Evolutionary conservation across 2,888 invertebrate genomes (phyloP).

Genomic region (Drosophila quasianomalipes): DNA sequence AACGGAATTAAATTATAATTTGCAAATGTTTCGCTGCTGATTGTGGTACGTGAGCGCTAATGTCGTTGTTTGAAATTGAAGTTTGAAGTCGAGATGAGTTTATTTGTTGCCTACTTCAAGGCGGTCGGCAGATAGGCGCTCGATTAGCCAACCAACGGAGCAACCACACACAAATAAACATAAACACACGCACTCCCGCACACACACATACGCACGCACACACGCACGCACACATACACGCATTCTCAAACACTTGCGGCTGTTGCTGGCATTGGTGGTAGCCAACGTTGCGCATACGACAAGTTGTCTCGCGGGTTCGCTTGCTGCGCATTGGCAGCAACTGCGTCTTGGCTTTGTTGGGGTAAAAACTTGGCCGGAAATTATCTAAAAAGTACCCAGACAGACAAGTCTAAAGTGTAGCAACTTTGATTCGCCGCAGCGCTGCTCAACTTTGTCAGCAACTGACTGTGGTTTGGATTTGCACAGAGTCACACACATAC

Average conservation of each 20-base stretch:
- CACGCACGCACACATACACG: constrained; percentile 19
- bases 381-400: constrained; percentile 64
- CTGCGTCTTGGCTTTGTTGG: constrained; percentile 60
- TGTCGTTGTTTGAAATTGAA: constrained; percentile 42
- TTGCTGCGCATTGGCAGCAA: constrained; percentile 72
- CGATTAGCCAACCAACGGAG: constrained; percentile 75
- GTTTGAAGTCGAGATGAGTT: constrained; percentile 28
- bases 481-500: constrained; percentile 40
- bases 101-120: constrained; percentile 48
- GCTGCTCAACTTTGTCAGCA: constrained; percentile 71
- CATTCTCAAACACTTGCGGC: constrained; percentile 41
- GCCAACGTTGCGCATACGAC: constrained; percentile 72
- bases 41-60: constrained; percentile 71
- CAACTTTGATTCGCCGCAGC: constrained; percentile 76
- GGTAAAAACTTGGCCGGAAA: constrained; percentile 73
- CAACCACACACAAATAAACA: constrained; percentile 36
- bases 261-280: constrained; percentile 75
- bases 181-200: constrained; percentile 30
- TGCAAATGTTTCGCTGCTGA: constrained; percentile 60
- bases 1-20: constrained; percentile 16
- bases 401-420: constrained; percentile 22
- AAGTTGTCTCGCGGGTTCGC: constrained; percentile 56
- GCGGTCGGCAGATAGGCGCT: constrained; percentile 49
- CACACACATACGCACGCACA: constrained; percentile 27
- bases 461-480: constrained; percentile 32